Percentiles rank a stretch among this genome's conserved stretches.
Evolutionary conservation across 2,797 vertebrate species (phyloP).

Genomic region (Rhinella marina): DNA sequence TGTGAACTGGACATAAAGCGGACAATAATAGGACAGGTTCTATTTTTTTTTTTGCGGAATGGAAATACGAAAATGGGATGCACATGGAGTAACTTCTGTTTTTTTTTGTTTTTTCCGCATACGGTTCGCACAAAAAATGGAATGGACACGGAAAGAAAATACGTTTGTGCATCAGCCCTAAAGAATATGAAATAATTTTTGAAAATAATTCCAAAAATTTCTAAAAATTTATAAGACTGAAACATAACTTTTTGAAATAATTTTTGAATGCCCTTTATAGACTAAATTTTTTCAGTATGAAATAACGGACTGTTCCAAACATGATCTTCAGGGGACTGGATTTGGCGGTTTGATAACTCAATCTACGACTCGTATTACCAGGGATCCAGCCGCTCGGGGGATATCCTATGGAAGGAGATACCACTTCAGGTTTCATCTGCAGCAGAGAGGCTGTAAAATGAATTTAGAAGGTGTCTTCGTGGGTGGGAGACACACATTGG

Average conservation of each 20-base stretch:
- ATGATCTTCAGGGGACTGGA: neutral
- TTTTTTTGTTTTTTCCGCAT: too few relatives aligned
- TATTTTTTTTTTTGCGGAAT: too few relatives aligned
- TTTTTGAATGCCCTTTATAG: neutral
- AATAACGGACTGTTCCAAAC: neutral
- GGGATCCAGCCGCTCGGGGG: neutral
- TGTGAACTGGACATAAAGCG: too few relatives aligned
- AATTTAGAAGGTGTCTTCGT: neutral
- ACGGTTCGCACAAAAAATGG: too few relatives aligned
- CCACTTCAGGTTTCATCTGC: neutral
- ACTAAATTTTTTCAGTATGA: neutral
- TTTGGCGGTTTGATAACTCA: neutral
- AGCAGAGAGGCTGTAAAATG: neutral
- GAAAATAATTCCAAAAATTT: neutral
- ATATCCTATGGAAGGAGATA: constrained; percentile 8
- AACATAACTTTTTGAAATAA: neutral
- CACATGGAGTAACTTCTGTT: too few relatives aligned
- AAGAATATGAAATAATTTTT: neutral
- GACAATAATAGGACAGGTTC: too few relatives aligned
- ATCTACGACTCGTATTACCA: neutral
- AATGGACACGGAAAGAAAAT: too few relatives aligned
- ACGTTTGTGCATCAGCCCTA: too few relatives aligned
- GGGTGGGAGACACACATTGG: neutral
- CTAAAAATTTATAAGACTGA: neutral
- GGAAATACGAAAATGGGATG: too few relatives aligned